phyloP scores from a whole-genome alignment of 2,113 vertebrate genomes.

The Crotalus helleri region DNA sequence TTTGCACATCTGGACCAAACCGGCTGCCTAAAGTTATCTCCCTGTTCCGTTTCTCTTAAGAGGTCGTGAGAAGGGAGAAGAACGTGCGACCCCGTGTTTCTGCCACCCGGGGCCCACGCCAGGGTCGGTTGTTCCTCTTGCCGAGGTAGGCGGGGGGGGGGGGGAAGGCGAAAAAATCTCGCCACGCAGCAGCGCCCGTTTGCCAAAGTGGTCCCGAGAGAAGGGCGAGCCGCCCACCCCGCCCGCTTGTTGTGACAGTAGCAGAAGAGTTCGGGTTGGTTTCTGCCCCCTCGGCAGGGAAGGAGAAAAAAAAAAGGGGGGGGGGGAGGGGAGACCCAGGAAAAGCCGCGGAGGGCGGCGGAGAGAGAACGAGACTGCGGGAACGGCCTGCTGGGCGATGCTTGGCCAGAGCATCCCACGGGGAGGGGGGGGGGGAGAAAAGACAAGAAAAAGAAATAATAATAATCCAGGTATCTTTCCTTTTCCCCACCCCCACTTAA shows the following conservation, averaged over 20 bases:
- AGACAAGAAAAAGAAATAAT: too few species aligned
- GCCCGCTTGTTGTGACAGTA: not conserved
- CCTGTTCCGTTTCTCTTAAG: not conserved
- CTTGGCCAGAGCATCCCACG: too few species aligned
- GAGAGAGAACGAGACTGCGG: too few species aligned
- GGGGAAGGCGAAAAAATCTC: too few species aligned
- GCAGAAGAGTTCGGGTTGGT: not conserved
- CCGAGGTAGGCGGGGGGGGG: too few species aligned
- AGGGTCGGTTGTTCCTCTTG: constrained; percentile 22
- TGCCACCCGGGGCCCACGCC: not conserved
- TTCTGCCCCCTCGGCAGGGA: not conserved
- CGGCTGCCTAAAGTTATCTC: not conserved
- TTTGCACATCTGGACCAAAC: not conserved
- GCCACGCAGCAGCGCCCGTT: not conserved
- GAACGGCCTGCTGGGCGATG: too few species aligned
- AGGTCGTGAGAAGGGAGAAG: not conserved
- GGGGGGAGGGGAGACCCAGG: too few species aligned
- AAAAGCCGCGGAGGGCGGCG: too few species aligned
- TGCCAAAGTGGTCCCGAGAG: not conserved
- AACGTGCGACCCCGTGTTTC: too few species aligned
- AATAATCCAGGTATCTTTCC: too few species aligned
- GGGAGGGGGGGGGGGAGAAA: too few species aligned
- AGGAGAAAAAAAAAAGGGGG: not conserved
- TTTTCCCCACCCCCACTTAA: too few species aligned
- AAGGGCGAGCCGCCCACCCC: not conserved